Base-by-base conservation (phyloP, 2,888 invertebrate species). In the Lasioglossum villosulum region DNA sequence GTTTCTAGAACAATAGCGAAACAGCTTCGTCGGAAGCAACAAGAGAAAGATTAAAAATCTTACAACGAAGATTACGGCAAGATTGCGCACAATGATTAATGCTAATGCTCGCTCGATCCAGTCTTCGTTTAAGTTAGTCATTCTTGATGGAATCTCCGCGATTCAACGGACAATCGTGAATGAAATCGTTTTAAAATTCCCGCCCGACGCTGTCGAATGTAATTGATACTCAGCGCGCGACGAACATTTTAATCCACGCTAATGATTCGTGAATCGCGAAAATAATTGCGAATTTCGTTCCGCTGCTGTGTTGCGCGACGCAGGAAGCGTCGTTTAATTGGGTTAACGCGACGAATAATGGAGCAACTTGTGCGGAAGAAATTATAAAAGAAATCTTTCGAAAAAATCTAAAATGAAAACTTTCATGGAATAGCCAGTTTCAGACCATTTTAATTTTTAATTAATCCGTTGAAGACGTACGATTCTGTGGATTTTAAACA, bases 301-400 rank as follows among this genome's bases (percentile, higher is more conserved):
- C 72, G 23, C 42, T 10, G 19, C 39, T 14, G 23, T 23, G 12
- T 59, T 23, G 34, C 59, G 6, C 56, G 37, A 27, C 27, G 27
- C 12, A 14, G 72, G 30, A 37, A 70, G 78, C 71, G 59, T 30
- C 14, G 48, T 37, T 79, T 77, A 63, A 85, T 80, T 74, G 63
- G 59, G 34, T 78, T 78, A 76, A 73, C 73, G n/a, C 76, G 59
- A 12, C 45, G 75, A 73, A 83, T 85, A 80, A 85, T 76, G 42
- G 45, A 81, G 68, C 72, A 75, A 75, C 76, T 70, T 76, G 78
- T n/a, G n/a, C n/a, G n/a, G n/a, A n/a, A n/a, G n/a, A n/a, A n/a
- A n/a, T n/a, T n/a, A n/a, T n/a, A n/a, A n/a, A n/a, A n/a, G n/a
- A n/a, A n/a, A n/a, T n/a, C n/a, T n/a, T n/a, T n/a, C n/a, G n/a